phyloP scores from a whole-genome alignment of 2,888 invertebrate species.

The Drosophila kambysellisi region DNA sequence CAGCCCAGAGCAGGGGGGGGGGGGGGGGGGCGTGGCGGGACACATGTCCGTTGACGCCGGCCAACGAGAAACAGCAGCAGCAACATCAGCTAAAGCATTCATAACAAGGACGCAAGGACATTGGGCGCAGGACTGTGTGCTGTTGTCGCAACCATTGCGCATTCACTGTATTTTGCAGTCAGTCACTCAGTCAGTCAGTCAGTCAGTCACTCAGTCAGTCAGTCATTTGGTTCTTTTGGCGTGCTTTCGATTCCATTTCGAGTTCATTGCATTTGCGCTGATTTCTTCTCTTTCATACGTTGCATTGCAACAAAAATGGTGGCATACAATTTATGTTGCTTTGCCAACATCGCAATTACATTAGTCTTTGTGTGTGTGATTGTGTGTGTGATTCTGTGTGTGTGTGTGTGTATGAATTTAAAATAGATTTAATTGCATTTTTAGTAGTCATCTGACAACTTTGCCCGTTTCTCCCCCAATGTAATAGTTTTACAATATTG shows the following conservation, averaged over 20 bases:
- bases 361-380: conserved; percentile 3
- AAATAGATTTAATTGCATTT: conserved; percentile 76
- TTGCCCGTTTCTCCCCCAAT: conserved; percentile 41
- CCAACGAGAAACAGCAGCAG: conserved; percentile 22
- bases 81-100: conserved; percentile 8
- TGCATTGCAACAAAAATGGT: conserved; percentile 59
- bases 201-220: conserved; percentile 19
- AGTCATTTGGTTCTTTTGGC: conserved; percentile 20
- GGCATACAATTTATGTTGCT: conserved; percentile 66
- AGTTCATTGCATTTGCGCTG: conserved; percentile 80
- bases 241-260: conserved; percentile 70
- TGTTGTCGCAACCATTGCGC: conserved; percentile 26
- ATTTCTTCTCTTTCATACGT: conserved; percentile 63
- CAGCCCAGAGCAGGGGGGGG: conserved; percentile 5
- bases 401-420: conserved; percentile 44
- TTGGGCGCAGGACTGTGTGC: conserved; percentile 13
- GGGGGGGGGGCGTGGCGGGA: not conserved
- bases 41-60: conserved; percentile 38
- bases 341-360: conserved; percentile 38
- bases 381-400: conserved; percentile 11
- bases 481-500: conserved; percentile 72
- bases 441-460: conserved; percentile 11
- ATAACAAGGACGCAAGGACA: conserved; percentile 25
- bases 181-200: conserved; percentile 24
- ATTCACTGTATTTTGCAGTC: conserved; percentile 30